Evolutionary conservation across 2,797 vertebrate species (phyloP).

Genomic region (Hoplostethus mediterraneus): DNA sequence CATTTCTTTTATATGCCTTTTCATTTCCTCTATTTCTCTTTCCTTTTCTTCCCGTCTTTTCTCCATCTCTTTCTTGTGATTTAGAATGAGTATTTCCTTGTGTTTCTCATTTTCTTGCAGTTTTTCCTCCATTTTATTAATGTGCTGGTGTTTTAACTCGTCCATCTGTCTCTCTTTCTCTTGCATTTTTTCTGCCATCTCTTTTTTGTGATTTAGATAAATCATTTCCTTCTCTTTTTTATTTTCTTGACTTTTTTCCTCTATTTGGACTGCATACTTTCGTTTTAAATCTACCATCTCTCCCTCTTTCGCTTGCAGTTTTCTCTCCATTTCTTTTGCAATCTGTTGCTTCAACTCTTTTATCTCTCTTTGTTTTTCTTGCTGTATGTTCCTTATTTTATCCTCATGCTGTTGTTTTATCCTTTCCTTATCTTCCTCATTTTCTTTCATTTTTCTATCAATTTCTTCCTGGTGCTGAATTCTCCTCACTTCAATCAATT

Average conservation of each 20-base stretch:
- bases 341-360: constrained; percentile 35
- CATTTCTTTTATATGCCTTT: constrained; percentile 25
- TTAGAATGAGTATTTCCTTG: not conserved
- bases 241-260: constrained; percentile 26
- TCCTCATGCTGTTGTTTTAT: constrained; percentile 25
- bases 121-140: constrained; percentile 34
- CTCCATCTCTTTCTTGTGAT: constrained; percentile 23
- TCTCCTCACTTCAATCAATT: constrained; percentile 36
- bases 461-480: constrained; percentile 52
- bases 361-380: constrained; percentile 31
- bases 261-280: not conserved
- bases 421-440: constrained; percentile 19
- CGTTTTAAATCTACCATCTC: constrained; percentile 37
- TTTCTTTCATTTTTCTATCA: constrained; percentile 50
- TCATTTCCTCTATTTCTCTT: not conserved
- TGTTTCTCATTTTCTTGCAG: not conserved
- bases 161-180: constrained; percentile 46
- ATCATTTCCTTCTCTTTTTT: constrained; percentile 55
- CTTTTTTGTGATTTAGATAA: constrained; percentile 22
- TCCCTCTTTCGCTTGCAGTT: constrained; percentile 35
- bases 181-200: constrained; percentile 17
- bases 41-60: not conserved
- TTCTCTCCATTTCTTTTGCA: constrained; percentile 40
- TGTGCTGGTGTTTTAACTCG: constrained; percentile 42
- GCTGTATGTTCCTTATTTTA: constrained; percentile 16